phyloP scores from a whole-genome alignment of 2,888 invertebrate species.

The Andrena chrysosceles region DNA sequence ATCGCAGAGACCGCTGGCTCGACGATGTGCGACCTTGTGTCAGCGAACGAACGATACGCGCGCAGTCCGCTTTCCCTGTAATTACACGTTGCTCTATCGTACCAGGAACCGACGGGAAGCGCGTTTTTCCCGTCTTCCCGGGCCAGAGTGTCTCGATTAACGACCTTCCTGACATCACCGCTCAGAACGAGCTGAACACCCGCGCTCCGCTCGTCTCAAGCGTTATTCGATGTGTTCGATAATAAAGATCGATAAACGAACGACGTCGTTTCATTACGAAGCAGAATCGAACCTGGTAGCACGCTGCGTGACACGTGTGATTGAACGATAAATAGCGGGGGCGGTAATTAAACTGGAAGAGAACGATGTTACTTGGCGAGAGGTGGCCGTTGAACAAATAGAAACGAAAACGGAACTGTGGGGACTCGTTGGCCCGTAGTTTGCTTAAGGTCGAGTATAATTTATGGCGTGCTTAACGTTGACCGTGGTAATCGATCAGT shows the following conservation, averaged over 20 bases:
- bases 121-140: slow-evolving; percentile 41
- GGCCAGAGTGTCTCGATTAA: slow-evolving; percentile 40
- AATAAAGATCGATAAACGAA: slow-evolving; percentile 30
- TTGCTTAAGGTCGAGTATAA: neutral
- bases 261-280: slow-evolving; percentile 7
- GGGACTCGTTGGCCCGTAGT: neutral
- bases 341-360: neutral
- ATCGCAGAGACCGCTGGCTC: neutral
- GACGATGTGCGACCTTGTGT: slow-evolving; percentile 50
- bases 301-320: slow-evolving; percentile 12
- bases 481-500: neutral
- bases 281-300: neutral
- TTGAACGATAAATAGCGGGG: slow-evolving; percentile 1
- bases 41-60: slow-evolving; percentile 17
- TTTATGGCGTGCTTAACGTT: neutral
- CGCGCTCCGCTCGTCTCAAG: neutral
- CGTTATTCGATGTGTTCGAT: slow-evolving; percentile 16
- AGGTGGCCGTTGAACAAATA: neutral
- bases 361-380: neutral
- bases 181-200: neutral
- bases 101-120: slow-evolving; percentile 47
- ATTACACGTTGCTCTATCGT: slow-evolving; percentile 50
- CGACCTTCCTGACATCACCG: slow-evolving; percentile 40
- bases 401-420: slow-evolving; percentile 2
- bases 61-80: slow-evolving; percentile 49